Evolutionary conservation across 2,797 vertebrate genomes (phyloP), one percentile per base, ranked within the genome.

Genomic region (Acanthurus tractus): DNA sequence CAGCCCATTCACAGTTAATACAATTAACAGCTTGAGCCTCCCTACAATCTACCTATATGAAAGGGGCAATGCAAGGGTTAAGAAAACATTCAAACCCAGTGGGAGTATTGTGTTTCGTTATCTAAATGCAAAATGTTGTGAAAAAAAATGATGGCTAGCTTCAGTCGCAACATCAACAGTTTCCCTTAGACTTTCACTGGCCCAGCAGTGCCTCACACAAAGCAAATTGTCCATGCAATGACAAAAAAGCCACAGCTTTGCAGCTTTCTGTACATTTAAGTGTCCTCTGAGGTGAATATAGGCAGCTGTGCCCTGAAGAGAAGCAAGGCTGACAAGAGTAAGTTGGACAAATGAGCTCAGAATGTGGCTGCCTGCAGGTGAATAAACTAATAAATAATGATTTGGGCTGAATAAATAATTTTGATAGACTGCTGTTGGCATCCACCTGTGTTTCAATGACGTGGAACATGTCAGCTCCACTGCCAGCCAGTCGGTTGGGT

Each of bases 401-500:
- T 82, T 46, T 54, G 59, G 76, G 45, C 8, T 73, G 7, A 22
- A 68, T 70, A 63, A 81, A 78, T 83, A 81, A 76, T 46, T 77
- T 25, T 29, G 69, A 81, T 42, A 54, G 75, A 78, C 70, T 69
- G 61, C 71, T 86, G 83, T 59, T 86, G 89, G 86, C 80, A 78
- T 96, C 94, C 91, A 99, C 98, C 95, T 96, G 94, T 81, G 96
- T 95, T 80, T 98, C 96, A 76, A 95, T 91, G 86, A 99, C 90
- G 2, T 97, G 95, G 89, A 99, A 98, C 94, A 99, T 97, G 92
- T 99, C 96, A 0, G 96, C 96, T 67, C 98, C 97, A 45, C 82
- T 97, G 56, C 96, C 89, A 83, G 94, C 94, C 76, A 99, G 94
- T 8, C 95, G 96, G 89, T 96, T 98, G 44, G 98, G 98, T 90